Conservation (phyloP, 1,140 invertebrate genomes). For the Galendromus occidentalis region DNA sequence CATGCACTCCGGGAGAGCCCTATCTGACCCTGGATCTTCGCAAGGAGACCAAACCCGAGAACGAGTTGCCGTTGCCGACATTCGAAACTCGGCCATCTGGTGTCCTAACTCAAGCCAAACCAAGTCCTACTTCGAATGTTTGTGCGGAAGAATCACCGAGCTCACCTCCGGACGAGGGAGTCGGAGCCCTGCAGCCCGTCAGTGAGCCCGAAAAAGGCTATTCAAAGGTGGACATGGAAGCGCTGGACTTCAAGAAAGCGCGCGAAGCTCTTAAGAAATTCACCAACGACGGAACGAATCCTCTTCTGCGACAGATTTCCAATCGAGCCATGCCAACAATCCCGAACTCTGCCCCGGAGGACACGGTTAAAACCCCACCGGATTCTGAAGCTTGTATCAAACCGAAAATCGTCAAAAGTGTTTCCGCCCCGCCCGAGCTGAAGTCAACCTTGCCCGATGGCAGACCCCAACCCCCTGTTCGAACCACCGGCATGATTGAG, state of each 20-base stretch:
- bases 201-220: not conserved
- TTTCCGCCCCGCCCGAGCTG: not conserved
- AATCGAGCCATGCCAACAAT: not conserved
- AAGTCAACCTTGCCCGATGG: not conserved
- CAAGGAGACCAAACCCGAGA: not conserved
- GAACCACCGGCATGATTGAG: not conserved
- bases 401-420: not conserved
- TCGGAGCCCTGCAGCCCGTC: not conserved
- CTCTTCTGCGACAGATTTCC: not conserved
- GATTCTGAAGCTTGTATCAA: not conserved
- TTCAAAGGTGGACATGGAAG: not conserved
- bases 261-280: not conserved
- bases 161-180: not conserved
- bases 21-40: constrained; percentile 1
- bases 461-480: not conserved
- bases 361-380: not conserved
- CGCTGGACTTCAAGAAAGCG: not conserved
- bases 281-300: not conserved
- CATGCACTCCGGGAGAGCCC: not conserved
- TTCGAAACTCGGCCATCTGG: not conserved
- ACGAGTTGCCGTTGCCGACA: not conserved
- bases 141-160: not conserved
- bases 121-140: not conserved
- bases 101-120: not conserved
- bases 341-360: not conserved